Evolutionary conservation across 2,113 vertebrate genomes (phyloP), one percentile per base, ranked within the genome.

Genomic region (Cyphomyrus plagiostoma): DNA sequence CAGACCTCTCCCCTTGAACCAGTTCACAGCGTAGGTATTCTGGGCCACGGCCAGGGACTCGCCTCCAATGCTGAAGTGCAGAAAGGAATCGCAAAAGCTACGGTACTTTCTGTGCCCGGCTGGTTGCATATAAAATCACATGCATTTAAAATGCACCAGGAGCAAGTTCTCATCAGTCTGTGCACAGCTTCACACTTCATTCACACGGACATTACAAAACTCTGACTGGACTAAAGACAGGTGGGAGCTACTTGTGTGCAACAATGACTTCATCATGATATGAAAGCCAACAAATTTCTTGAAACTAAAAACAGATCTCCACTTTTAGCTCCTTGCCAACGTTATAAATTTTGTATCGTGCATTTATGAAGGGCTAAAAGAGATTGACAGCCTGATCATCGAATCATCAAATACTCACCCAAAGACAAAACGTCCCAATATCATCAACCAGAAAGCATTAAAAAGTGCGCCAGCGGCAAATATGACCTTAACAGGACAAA

Each of bases 1-100:
- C 3, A 99, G 91, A 93, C 99, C 98, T 92, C 98, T 99, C 89
- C 98, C 98, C 96, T 99, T 99, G 92, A 99, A 99, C 98, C 98
- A 99, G 90, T 96, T 99, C 87, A 99, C 98, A 0, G 98, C 98
- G 0, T 99, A 99, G 0, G 98, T 98, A 93, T 99, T 99, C 91
- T 99, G 98, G 0, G 98, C 98, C 93, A 99, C 98, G 0, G 98
- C 98, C 92, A 99, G 89, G n/a, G 98, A 99, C 92, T 99, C 98
- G 0, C 98, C 98, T 0, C 98, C 98, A 83, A 98, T 98, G 19
- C 98, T 99, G 87, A 1, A 87, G 88, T 92, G 84, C n/a, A 39
- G 42, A 52, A 92, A 21, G 88, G 77, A 83, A 80, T 13, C 23
- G 1, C n/a, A 70, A 66, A 70, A 13, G n/a, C 10, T 11, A 35